Base-by-base conservation (phyloP, 2,888 invertebrate genomes). In the Osedax fenrisi region DNA sequence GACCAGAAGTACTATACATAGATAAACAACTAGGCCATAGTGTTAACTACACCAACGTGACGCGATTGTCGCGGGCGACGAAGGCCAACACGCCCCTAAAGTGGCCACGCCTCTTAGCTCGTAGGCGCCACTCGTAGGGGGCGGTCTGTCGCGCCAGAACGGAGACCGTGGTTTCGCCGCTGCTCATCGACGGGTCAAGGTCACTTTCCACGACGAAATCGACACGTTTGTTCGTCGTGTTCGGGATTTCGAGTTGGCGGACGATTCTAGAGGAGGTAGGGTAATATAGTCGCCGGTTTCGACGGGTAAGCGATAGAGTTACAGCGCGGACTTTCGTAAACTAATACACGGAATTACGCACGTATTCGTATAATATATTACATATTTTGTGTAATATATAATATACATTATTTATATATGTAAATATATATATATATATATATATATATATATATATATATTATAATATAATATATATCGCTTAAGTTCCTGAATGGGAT, bases 21-120 rank as follows among this genome's bases (percentile, higher is more conserved):
- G n/a, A n/a, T n/a, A n/a, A n/a, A n/a, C n/a, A n/a, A n/a, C n/a
- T n/a, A n/a, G n/a, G n/a, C n/a, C n/a, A n/a, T n/a, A n/a, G n/a
- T n/a, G n/a, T n/a, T n/a, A n/a, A n/a, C n/a, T n/a, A n/a, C n/a
- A n/a, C n/a, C n/a, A n/a, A n/a, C n/a, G n/a, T n/a, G n/a, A n/a
- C n/a, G n/a, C n/a, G n/a, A n/a, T 80, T 81, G 66, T 79, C 78
- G 23, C 81, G 80, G 62, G 84, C 82, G 3, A 83, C 80, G 75
- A 84, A 84, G 3, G 82, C 78, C n/a, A 84, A 76, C 41, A 83
- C 79, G 3, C 84, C 84, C 68, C 81, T 81, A 78, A 79, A 82
- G 21, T 79, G 78, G 1, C 85, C 85, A 26, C 84, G 78, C 64
- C 78, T 78, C 1, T 77, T 78, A 5, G 85, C 84, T 5, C 79